Evolutionary conservation across 2,888 invertebrate species (phyloP).

Genomic region (Gnatocerus cornutus): DNA sequence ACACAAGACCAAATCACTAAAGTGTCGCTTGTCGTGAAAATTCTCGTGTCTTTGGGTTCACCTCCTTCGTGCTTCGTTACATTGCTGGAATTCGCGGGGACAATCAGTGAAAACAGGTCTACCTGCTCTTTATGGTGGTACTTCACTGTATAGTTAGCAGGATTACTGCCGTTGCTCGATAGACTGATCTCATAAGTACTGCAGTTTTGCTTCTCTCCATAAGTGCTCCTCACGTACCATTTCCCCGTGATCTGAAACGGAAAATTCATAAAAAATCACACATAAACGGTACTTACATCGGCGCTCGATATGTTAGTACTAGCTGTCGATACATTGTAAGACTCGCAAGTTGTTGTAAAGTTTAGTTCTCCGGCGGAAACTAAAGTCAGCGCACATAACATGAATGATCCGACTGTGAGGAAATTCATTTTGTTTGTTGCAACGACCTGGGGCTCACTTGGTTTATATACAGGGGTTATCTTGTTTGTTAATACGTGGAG

Average conservation of each 20-base stretch:
- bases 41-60: too few relatives aligned
- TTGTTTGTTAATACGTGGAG: conserved; percentile 12
- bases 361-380: background rate
- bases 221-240: conserved; percentile 12
- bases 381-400: background rate
- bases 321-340: conserved; percentile 1
- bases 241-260: conserved; percentile 11
- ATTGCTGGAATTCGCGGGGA: too few relatives aligned
- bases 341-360: background rate
- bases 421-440: background rate
- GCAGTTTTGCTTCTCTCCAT: background rate
- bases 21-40: too few relatives aligned
- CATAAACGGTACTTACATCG: too few relatives aligned
- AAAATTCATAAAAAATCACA: background rate
- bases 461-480: conserved; percentile 10
- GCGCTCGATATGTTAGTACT: too few relatives aligned
- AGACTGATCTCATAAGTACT: too few relatives aligned
- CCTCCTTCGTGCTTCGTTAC: too few relatives aligned
- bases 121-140: too few relatives aligned
- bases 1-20: too few relatives aligned
- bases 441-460: background rate
- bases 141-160: too few relatives aligned
- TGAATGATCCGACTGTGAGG: background rate
- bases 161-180: too few relatives aligned
- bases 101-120: too few relatives aligned